Base-by-base conservation (phyloP, 2,888 invertebrate genomes). In the Piscicola geometra region DNA sequence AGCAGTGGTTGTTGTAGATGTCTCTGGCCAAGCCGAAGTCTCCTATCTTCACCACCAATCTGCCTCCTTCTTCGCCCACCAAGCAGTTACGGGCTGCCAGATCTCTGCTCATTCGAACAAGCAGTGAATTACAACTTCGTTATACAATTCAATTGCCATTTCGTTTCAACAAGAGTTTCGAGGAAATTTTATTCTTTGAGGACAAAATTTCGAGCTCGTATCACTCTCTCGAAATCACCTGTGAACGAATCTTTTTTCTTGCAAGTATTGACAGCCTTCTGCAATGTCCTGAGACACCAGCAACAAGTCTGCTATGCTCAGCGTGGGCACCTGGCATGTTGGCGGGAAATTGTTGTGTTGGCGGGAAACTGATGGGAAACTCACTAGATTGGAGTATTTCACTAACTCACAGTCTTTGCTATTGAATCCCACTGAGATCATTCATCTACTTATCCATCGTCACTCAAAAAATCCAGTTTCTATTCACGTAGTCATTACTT, bases 1-100 rank as follows among this genome's bases (percentile, higher is more conserved):
- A 99, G 83, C 98, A 99, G 85, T 98, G 97, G 83, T 93, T 95
- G 85, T 94, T 93, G 86, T 97, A 97, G 79, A 98, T 93, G 85
- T 98, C 97, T n/a, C 67, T 72, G 9, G 98, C 96, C 12, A 99
- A 88, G 0, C 98, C 98, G 85, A 98, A 98, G 86, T 98, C 98
- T 0, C 96, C 97, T 76, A 95, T 94, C 86, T 95, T 95, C n/a
- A 95, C 94, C 21, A 93, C 80, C 12, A 79, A 73, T 1, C 66
- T 56, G 15, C 56, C 28, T 5, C n/a, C 30, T 21, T 71, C 82
- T 12, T 79, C 78, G 1, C 87, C 86, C 0, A 98, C 95, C 25
- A 98, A 87, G 83, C 98, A 99, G 86, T 99, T 99, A 71, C 97
- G 89, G 79, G 94, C 94, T 0, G 97, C 98, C 76, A 99, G 87